Base-by-base conservation (phyloP, 1,140 invertebrate genomes). In the Hyposmocoma kahamanoa region DNA sequence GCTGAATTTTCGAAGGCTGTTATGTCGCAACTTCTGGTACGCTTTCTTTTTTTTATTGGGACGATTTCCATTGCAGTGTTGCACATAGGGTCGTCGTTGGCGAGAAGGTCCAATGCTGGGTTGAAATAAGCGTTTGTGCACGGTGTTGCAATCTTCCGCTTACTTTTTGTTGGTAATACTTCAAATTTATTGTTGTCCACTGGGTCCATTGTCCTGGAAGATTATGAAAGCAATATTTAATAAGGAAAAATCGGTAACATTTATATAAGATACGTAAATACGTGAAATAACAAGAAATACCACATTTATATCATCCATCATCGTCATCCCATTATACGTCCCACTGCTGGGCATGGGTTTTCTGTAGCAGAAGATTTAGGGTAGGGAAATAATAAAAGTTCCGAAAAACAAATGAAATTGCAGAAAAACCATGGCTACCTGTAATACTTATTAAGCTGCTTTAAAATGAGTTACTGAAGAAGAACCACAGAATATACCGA, bases 181-280 rank as follows among this genome's bases (percentile, higher is more conserved):
- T 87, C 85, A 59, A 84, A 85, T 48, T 78, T 70, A 48, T 87
- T 87, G 53, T 87, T 87, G 57, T 87, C 69, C n/a, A 87, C 54
- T 8, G 70, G 53, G 32, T 80, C 68, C 81, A 84, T 84, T 32
- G 11, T 68, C 47, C 73, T 79, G 68, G 9, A 78, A 73, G 11
- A 19, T 22, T 34, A 34, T 13, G 19, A 53, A 59, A 13, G 49
- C 36, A 48, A 36, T 6, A 17, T 3, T 38, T 49, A 38, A 48
- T 18, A 19, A 19, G 17, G 4, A 22, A 19, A 21, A 22, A 42
- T n/a, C 10, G 3, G 5, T 20, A 21, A 13, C 1, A 42, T 42
- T 2, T 8, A 38, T 6, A 13, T 38, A 38, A 4, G 34, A 38
- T 13, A 13, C 11, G 17, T 8, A 6, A 38, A 38, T 18, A n/a